Base-by-base conservation (phyloP, 2,113 vertebrate species). In the Psophia crepitans region DNA sequence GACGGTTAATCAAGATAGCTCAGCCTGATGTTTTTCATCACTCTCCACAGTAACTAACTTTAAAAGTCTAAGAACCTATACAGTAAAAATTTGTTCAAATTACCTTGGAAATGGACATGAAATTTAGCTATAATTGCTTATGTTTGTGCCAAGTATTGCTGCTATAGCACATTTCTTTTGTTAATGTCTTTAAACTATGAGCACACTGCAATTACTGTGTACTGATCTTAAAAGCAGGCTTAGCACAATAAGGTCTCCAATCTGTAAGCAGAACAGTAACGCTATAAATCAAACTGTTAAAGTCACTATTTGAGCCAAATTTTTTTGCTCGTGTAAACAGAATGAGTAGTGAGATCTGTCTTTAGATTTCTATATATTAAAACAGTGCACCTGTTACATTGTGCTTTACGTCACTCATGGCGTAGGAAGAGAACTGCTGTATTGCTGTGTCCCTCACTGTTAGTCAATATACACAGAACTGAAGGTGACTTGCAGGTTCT, bases 281-380 rank as follows among this genome's bases (percentile, higher is more conserved):
- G 43, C 89, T 49, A 95, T 97, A 97, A 97, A 98, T 98, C 97
- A 98, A 97, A 96, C 91, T 87, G 93, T 95, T 97, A 77, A 96
- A 95, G 94, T 74, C 58, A 90, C 71, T 16, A 43, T 41, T 87
- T 75, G 57, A 53, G 87, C 68, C 35, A 90, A 95, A 97, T n/a
- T n/a, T n/a, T n/a, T n/a, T n/a, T n/a, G n/a, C n/a, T n/a, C n/a
- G n/a, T n/a, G n/a, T n/a, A n/a, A n/a, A n/a, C n/a, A n/a, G n/a
- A n/a, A n/a, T n/a, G n/a, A n/a, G n/a, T n/a, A n/a, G n/a, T n/a
- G 37, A 85, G 66, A 69, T 57, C 48, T 75, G 77, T 69, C 73
- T 71, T 89, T 61, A 90, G 43, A 71, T 80, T 75, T 91, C 77
- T 48, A 12, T 22, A 44, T 23, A 30, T 68, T 80, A 87, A 51